phyloP scores from a whole-genome alignment of 1,140 invertebrate genomes.

The Drosophila yakuba region DNA sequence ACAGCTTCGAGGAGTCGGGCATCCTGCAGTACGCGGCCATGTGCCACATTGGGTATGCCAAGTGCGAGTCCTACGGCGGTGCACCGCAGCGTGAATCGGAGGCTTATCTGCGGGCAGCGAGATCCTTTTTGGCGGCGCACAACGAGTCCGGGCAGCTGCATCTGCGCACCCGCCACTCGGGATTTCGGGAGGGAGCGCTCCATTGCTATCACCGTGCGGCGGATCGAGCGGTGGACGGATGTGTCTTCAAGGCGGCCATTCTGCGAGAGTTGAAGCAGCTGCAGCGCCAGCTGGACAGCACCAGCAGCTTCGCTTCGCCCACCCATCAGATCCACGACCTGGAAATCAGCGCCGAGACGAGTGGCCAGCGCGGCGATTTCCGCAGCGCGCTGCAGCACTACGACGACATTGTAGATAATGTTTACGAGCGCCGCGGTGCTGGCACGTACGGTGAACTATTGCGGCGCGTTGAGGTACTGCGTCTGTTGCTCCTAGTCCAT shows the following conservation, averaged over 20 bases:
- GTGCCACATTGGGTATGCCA: conserved; percentile 80
- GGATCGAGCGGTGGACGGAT: conserved; percentile 62
- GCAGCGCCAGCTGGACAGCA: conserved; percentile 65
- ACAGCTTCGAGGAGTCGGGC: conserved; percentile 75
- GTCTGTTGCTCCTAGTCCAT: conserved; percentile 69
- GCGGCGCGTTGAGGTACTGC: conserved; percentile 66
- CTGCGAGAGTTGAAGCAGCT: conserved; percentile 71
- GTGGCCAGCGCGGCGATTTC: conserved; percentile 60
- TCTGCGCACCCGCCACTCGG: conserved; percentile 49
- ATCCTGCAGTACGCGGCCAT: conserved; percentile 81
- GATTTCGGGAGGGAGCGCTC: conserved; percentile 71
- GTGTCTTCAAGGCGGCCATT: conserved; percentile 78
- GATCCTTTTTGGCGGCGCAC: conserved; percentile 63
- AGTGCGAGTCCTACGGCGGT: conserved; percentile 72
- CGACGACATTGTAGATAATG: conserved; percentile 82
- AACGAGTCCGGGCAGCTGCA: conserved; percentile 53
- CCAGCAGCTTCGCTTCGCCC: conserved; percentile 79
- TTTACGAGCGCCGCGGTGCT: conserved; percentile 75
- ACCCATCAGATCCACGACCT: conserved; percentile 77
- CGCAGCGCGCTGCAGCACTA: conserved; percentile 71
- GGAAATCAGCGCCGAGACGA: conserved; percentile 61
- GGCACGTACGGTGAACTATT: conserved; percentile 70
- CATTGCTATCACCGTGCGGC: conserved; percentile 74
- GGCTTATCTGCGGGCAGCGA: conserved; percentile 72
- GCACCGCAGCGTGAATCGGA: conserved; percentile 66